These are phyloP conservation scores for Nyctibius bracteatus DNA, from an alignment of 2,113 vertebrate genomes.

Conservation along the genomic window DNA sequence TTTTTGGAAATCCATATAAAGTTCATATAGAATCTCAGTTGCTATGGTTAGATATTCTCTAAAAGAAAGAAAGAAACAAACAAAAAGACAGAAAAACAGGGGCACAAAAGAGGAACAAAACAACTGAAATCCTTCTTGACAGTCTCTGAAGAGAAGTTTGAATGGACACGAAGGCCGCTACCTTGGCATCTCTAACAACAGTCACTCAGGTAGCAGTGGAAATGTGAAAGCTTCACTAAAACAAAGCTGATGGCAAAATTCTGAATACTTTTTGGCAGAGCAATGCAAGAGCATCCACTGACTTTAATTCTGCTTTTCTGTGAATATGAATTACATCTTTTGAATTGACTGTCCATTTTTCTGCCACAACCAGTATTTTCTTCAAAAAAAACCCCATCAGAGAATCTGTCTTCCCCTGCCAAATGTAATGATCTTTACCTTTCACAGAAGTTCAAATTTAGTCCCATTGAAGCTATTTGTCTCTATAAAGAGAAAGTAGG, in stretches of 20 bases:
- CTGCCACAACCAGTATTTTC: neutral
- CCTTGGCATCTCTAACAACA: neutral
- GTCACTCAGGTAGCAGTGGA: neutral
- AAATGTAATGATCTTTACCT: neutral
- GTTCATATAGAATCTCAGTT: neutral
- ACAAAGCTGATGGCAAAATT: neutral
- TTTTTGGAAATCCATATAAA: neutral
- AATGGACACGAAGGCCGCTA: neutral
- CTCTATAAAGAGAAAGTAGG: neutral
- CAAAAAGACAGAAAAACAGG: neutral
- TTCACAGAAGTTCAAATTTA: neutral
- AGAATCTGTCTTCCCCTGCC: neutral
- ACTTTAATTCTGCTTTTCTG: neutral
- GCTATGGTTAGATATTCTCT: neutral
- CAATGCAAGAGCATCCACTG: neutral
- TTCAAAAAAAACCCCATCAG: neutral
- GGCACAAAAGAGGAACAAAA: neutral
- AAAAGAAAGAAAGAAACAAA: neutral
- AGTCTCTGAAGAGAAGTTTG: neutral
- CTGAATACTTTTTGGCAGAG: neutral
- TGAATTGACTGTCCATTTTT: neutral
- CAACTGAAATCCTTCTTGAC: neutral
- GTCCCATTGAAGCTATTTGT: neutral
- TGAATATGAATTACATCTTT: neutral
- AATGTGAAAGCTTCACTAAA: neutral